phyloP scores from a whole-genome alignment of 1,140 invertebrate genomes.

The Zophobas morio region DNA sequence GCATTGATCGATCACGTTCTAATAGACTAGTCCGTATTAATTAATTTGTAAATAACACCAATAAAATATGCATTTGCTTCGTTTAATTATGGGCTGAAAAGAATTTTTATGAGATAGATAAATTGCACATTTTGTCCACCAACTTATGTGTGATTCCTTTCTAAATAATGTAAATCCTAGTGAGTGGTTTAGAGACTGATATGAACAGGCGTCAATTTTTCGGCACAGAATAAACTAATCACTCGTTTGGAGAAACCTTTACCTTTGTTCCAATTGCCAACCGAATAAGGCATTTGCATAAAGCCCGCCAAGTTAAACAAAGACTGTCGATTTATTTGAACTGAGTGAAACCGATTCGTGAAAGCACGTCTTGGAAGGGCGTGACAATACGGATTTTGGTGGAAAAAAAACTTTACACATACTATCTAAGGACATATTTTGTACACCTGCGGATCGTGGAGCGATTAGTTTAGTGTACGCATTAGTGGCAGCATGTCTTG shows the following conservation, averaged over 20 bases:
- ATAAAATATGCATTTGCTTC: too few species aligned
- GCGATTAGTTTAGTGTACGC: slow-evolving; percentile 33
- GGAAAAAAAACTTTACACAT: slow-evolving; percentile 20
- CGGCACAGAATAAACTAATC: neutral
- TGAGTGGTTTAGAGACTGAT: slow-evolving; percentile 25
- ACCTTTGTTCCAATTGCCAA: slow-evolving; percentile 17
- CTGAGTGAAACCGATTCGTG: slow-evolving; percentile 8
- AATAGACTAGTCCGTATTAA: too few species aligned
- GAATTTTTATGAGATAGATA: too few species aligned
- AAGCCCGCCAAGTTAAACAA: slow-evolving; percentile 2
- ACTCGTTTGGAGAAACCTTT: slow-evolving; percentile 18
- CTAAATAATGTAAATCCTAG: slow-evolving; percentile 31
- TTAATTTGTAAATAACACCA: too few species aligned
- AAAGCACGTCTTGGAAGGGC: slow-evolving; percentile 32
- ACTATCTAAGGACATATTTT: slow-evolving; percentile 28
- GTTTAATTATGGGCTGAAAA: too few species aligned
- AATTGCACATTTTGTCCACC: neutral
- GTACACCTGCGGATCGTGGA: slow-evolving; percentile 7
- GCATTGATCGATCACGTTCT: too few species aligned
- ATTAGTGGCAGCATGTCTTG: slow-evolving; percentile 69
- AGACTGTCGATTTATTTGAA: slow-evolving; percentile 1
- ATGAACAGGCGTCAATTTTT: slow-evolving; percentile 22
- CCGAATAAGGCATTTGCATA: neutral
- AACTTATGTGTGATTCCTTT: slow-evolving; percentile 8
- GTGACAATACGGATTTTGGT: slow-evolving; percentile 3